phyloP scores from a whole-genome alignment of 2,113 vertebrate genomes.

The Fulica atra region DNA sequence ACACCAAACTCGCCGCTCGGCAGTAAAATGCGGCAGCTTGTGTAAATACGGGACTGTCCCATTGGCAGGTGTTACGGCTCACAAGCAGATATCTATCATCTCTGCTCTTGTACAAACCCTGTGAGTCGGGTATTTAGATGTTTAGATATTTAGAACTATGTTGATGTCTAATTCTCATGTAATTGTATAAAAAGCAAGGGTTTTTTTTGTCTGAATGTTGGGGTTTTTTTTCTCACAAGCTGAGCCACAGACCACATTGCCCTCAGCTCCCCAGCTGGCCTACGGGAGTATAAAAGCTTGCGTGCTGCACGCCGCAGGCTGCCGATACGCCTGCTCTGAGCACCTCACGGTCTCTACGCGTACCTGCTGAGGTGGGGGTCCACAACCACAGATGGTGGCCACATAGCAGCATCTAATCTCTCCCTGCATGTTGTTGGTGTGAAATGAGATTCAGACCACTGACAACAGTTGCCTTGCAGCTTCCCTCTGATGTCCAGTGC shows the following conservation, averaged over 20 bases:
- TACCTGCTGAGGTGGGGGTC: not conserved
- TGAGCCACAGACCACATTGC: accelerated
- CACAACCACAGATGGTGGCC: not conserved
- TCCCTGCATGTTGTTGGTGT: accelerated
- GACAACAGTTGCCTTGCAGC: not conserved
- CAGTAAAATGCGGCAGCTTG: not conserved
- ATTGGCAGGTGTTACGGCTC: not conserved
- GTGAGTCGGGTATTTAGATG: not conserved
- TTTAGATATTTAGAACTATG: not conserved
- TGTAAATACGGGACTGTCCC: not conserved
- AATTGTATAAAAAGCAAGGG: no score
- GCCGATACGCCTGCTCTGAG: not conserved
- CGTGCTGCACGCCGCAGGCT: not conserved
- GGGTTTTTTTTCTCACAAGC: accelerated
- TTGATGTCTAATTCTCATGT: not conserved
- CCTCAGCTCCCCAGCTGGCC: not conserved
- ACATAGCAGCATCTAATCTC: accelerated
- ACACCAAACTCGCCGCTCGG: accelerated
- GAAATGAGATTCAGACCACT: accelerated
- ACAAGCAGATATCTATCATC: not conserved
- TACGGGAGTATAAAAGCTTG: not conserved
- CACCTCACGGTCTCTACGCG: not conserved
- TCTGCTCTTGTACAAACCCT: not conserved
- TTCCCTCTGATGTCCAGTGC: not conserved
- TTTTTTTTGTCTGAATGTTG: not conserved